phyloP scores from a whole-genome alignment of 2,888 invertebrate species.

The Scaptomyza polygonia region DNA sequence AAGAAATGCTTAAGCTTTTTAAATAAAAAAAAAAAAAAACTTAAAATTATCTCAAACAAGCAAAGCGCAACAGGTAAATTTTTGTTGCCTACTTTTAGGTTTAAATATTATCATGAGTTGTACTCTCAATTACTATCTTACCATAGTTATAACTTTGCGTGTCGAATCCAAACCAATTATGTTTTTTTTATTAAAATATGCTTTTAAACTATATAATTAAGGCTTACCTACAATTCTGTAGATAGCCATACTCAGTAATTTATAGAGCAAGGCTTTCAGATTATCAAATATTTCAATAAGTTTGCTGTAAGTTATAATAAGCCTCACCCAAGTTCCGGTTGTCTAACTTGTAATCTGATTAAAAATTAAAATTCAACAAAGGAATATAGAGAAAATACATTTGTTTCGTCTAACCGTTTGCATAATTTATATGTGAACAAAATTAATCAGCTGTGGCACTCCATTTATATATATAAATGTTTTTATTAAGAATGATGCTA shows the following conservation, averaged over 20 bases:
- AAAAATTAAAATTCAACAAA: no score
- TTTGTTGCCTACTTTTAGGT: conserved; percentile 25
- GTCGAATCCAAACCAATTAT: neutral
- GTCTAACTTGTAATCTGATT: no score
- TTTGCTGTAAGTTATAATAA: neutral
- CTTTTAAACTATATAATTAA: neutral
- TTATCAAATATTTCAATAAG: neutral
- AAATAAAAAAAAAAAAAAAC: neutral
- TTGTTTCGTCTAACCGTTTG: no score
- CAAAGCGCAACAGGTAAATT: conserved; percentile 48
- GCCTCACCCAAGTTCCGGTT: neutral
- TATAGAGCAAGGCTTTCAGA: neutral
- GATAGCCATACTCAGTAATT: neutral
- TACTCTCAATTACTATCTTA: neutral
- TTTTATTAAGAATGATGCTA: no score
- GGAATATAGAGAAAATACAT: no score
- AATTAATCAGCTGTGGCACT: no score
- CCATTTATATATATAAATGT: no score
- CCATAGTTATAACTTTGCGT: neutral
- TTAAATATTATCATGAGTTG: neutral
- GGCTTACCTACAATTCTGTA: neutral
- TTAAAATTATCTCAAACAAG: conserved; percentile 2
- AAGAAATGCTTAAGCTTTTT: neutral
- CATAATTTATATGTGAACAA: no score
- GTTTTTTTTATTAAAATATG: neutral